Conservation (phyloP, 2,113 vertebrate species). For the Perca fluviatilis region DNA sequence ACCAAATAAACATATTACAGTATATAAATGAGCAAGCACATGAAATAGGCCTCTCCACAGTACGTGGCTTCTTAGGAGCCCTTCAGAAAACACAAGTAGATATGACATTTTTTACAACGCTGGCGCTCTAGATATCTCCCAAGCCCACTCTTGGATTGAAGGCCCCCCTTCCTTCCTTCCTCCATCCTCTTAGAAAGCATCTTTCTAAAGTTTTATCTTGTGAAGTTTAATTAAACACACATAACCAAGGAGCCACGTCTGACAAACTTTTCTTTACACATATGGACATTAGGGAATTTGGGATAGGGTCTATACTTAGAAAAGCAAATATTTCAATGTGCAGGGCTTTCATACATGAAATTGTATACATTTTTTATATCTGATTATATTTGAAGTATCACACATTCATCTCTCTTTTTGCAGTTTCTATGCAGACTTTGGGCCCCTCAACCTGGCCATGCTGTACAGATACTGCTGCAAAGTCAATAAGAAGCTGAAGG, state of each 20-base stretch:
- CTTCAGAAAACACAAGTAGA: too few relatives aligned
- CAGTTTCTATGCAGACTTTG: constrained; percentile 97
- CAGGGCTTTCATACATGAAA: not conserved
- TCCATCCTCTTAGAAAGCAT: too few relatives aligned
- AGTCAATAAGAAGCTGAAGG: constrained; percentile 95
- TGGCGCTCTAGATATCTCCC: too few relatives aligned
- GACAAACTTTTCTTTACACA: not conserved
- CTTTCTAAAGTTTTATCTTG: not conserved
- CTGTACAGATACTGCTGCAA: constrained; percentile 95
- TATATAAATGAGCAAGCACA: too few relatives aligned
- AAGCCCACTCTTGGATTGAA: too few relatives aligned
- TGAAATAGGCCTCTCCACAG: too few relatives aligned
- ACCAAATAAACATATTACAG: too few relatives aligned
- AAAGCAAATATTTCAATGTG: not conserved
- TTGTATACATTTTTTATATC: not conserved
- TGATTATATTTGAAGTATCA: not conserved
- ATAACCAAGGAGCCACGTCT: too few relatives aligned
- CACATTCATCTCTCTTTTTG: constrained; percentile 30
- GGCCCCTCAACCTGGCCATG: constrained; percentile 94
- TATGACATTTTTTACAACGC: too few relatives aligned
- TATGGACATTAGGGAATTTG: not conserved
- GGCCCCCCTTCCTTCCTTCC: too few relatives aligned
- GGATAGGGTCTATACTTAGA: not conserved
- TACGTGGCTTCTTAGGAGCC: too few relatives aligned
- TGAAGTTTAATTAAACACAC: not conserved